Conservation (phyloP, 2,888 invertebrate species). For the Bombyx huttoni region DNA sequence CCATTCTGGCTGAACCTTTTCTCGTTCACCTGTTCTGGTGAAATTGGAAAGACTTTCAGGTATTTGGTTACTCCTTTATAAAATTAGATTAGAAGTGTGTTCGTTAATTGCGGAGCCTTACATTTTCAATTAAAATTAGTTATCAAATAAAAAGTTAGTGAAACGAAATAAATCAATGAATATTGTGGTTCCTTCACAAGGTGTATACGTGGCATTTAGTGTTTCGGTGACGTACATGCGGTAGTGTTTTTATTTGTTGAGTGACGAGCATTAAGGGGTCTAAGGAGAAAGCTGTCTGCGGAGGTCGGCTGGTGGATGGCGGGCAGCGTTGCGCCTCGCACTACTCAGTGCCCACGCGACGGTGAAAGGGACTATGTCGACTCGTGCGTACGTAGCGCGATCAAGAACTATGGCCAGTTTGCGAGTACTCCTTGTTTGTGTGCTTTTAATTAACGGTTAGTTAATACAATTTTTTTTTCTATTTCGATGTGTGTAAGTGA, state of each 20-base stretch:
- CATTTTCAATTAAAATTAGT: too few species aligned
- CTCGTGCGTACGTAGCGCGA: slow-evolving; percentile 32
- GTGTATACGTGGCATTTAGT: background rate
- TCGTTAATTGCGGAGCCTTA: too few species aligned
- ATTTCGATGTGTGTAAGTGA: background rate
- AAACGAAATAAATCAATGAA: too few species aligned
- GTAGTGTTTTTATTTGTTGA: slow-evolving; percentile 20
- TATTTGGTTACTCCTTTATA: too few species aligned
- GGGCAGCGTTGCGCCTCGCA: slow-evolving; percentile 1
- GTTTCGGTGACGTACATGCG: slow-evolving; percentile 1
- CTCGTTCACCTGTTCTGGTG: too few species aligned
- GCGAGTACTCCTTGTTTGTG: slow-evolving; percentile 54
- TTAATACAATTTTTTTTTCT: slow-evolving; percentile 18
- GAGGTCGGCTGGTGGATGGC: slow-evolving; percentile 44
- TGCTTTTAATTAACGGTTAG: slow-evolving; percentile 58
- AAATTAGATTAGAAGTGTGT: too few species aligned
- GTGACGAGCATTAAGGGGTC: slow-evolving; percentile 31
- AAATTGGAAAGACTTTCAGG: too few species aligned
- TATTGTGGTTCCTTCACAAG: too few species aligned
- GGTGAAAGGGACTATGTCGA: slow-evolving; percentile 65
- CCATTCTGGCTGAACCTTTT: too few species aligned
- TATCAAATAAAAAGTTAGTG: too few species aligned
- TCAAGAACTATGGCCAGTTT: slow-evolving; percentile 38
- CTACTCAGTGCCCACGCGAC: slow-evolving; percentile 53
- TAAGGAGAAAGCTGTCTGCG: slow-evolving; percentile 55